phyloP scores from a whole-genome alignment of 2,797 vertebrate genomes.

The Pangasius krempfi region DNA sequence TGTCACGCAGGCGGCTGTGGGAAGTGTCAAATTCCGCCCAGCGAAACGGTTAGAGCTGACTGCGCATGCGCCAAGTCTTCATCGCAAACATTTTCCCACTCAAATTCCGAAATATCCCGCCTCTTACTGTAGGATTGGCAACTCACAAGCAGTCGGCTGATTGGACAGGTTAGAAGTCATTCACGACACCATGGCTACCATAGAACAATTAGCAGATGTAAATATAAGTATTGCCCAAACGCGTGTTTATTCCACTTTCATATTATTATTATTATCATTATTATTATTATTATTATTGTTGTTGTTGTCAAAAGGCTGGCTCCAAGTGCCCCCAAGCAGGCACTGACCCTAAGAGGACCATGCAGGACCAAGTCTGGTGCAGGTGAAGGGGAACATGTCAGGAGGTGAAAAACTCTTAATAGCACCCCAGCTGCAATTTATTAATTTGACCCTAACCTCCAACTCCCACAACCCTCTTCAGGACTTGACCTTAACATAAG shows the following conservation, averaged over 20 bases:
- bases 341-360: not conserved
- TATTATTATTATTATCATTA: not conserved
- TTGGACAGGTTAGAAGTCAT: not conserved
- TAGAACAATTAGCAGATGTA: not conserved
- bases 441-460: not conserved
- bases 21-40: not conserved
- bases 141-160: not conserved
- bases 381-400: not conserved
- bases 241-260: not conserved
- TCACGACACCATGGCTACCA: not conserved
- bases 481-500: not conserved
- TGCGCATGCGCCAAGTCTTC: slow-evolving; percentile 20
- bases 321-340: not conserved
- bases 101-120: not conserved
- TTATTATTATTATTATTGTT: not conserved
- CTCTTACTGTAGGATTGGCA: not conserved
- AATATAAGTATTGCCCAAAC: not conserved
- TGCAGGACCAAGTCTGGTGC: not conserved
- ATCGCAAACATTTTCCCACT: not conserved
- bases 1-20: slow-evolving; percentile 1
- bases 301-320: not conserved
- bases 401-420: not conserved
- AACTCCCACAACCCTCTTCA: not conserved
- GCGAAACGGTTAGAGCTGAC: not conserved
- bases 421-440: not conserved